Evolutionary conservation across 2,797 vertebrate genomes (phyloP), one percentile per base, ranked within the genome.

Genomic region (Tympanoctomys barrerae): DNA sequence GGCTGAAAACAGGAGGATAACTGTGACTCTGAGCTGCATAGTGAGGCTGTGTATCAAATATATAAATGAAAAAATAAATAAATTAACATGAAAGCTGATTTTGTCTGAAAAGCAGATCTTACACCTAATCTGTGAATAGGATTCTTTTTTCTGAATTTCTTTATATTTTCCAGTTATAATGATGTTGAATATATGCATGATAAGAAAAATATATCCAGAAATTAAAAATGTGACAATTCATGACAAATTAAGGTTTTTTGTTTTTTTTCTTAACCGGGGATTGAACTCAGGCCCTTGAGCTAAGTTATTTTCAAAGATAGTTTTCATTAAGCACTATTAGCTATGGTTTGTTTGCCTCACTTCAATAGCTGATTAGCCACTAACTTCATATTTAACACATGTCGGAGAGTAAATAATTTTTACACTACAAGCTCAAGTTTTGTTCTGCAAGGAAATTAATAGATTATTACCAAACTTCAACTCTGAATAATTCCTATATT

Each of bases 281-380:
- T 42, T 42, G 4, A 42, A 42, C 42, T 42, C 42, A 42, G 42
- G 42, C 42, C 42, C 42, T 42, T 42, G 42, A 5, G 42, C 42
- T 42, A 0, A 82, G 52, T 87, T 77, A 46, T 89, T 80, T 81
- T 86, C 26, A 83, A 91, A 91, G 39, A 28, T 78, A 81, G 86
- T 86, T 82, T 88, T 82, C 77, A 90, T 54, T 28, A 86, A 64
- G 49, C 61, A 64, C 49, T 81, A 62, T 62, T 21, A 85, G 84
- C 24, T 70, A 39, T 18, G 0, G 4, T 82, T 82, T 66, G 24
- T 46, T 70, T 87, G 18, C 59, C 31, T 5, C 1, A n/a, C 14
- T 71, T 66, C 90, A 66, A 54, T 79, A 71, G 42, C 68, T 61
- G 1, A 54, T 85, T 87, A 26, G n/a, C 42, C 46, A 90, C 18